Percentiles rank a stretch among this genome's conserved stretches.
These are phyloP conservation scores for Scaptomyza tumidula DNA, from an alignment of 2,888 invertebrate genomes.

Conservation along the genomic window DNA sequence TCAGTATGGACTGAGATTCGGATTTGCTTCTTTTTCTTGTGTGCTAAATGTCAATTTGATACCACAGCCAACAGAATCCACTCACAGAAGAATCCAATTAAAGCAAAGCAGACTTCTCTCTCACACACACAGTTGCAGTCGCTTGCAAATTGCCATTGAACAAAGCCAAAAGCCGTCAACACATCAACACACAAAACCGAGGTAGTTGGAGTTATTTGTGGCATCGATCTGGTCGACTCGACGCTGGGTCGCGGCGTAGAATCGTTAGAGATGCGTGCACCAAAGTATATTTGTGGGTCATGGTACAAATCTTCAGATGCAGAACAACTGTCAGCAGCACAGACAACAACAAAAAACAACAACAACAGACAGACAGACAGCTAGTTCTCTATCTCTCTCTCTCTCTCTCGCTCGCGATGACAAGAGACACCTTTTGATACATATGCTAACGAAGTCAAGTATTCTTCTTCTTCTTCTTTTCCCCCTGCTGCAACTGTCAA, in stretches of 20 bases:
- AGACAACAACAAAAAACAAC: neutral
- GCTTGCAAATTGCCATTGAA: constrained; percentile 68
- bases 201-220: constrained; percentile 8
- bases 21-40: constrained; percentile 43
- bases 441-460: constrained; percentile 71
- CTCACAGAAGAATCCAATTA: constrained; percentile 69
- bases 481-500: constrained; percentile 61
- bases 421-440: constrained; percentile 75
- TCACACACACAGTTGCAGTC: constrained; percentile 50
- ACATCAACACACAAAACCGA: constrained; percentile 4
- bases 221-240: constrained; percentile 22
- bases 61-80: constrained; percentile 63
- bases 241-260: constrained; percentile 54
- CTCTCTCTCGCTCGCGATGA: constrained; percentile 31
- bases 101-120: constrained; percentile 52
- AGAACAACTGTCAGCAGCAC: constrained; percentile 22
- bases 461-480: neutral
- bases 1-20: constrained; percentile 34
- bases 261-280: constrained; percentile 65
- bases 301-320: constrained; percentile 70
- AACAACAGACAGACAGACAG: constrained; percentile 14
- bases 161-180: constrained; percentile 19
- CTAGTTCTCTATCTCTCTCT: neutral
- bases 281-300: constrained; percentile 78
- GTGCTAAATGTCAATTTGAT: constrained; percentile 80